Percentiles rank a stretch among this genome's conserved stretches.
phyloP scores from a whole-genome alignment of 2,113 vertebrate species.

The Illadopsis cleaveri region DNA sequence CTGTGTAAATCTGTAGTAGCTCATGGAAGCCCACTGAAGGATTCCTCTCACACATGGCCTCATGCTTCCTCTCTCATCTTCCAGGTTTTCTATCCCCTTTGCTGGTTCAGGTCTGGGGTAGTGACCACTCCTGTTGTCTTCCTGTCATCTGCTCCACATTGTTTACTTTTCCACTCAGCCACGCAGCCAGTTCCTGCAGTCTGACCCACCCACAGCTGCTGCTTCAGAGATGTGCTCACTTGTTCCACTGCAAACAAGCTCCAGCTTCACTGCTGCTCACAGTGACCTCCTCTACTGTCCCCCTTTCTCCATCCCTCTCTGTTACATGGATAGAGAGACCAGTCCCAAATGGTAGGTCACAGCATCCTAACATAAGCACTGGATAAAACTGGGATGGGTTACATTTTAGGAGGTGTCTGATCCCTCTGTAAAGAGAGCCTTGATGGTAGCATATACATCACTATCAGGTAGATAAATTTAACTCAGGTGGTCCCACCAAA shows the following conservation, averaged over 20 bases:
- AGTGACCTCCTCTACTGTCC: neutral
- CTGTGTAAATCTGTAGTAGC: neutral
- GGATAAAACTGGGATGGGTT: neutral
- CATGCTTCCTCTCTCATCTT: neutral
- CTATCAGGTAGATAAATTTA: neutral
- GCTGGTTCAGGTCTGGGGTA: neutral
- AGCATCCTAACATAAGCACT: neutral
- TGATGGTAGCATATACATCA: neutral
- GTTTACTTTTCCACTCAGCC: neutral
- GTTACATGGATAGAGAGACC: neutral
- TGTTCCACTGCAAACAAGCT: neutral
- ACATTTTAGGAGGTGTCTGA: neutral
- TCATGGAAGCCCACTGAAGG: neutral
- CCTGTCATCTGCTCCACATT: neutral
- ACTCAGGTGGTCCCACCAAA: neutral
- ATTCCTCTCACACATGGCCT: accelerated
- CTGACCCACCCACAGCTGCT: neutral
- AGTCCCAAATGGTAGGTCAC: neutral
- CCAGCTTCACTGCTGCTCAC: neutral
- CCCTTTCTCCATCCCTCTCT: neutral
- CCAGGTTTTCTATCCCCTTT: neutral
- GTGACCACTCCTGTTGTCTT: neutral
- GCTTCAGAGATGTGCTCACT: accelerated
- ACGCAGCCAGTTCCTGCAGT: accelerated
- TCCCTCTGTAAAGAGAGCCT: accelerated